Evolutionary conservation across 2,113 vertebrate species (phyloP).

Genomic region (Rhegmatorhina hoffmannsi): DNA sequence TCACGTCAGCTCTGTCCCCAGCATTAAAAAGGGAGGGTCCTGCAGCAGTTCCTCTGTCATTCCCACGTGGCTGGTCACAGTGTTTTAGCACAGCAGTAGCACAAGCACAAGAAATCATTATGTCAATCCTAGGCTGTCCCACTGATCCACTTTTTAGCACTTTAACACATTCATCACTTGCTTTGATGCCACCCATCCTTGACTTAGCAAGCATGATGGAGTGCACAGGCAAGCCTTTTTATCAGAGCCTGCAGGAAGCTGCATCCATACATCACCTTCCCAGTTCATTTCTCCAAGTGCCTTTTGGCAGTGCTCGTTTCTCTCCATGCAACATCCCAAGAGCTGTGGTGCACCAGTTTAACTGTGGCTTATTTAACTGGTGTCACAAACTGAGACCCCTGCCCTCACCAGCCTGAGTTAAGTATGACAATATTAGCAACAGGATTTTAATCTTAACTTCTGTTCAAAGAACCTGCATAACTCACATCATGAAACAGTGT

Average conservation of each 20-base stretch:
- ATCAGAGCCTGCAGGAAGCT: background rate
- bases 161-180: background rate
- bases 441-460: constrained; percentile 17
- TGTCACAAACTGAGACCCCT: background rate
- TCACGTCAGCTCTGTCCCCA: background rate
- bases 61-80: background rate
- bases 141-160: background rate
- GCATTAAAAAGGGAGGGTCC: background rate
- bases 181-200: background rate
- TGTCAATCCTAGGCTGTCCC: background rate
- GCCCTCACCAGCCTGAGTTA: background rate
- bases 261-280: background rate
- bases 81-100: background rate
- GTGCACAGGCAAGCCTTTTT: background rate
- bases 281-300: background rate
- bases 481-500: background rate
- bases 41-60: background rate
- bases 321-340: background rate
- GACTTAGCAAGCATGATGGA: background rate
- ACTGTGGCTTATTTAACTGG: background rate
- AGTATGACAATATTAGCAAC: background rate
- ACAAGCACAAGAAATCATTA: background rate
- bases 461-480: background rate
- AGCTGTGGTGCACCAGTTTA: background rate
- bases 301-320: background rate